phyloP scores from a whole-genome alignment of 2,888 invertebrate genomes.

The Lampropteryx suffumata region DNA sequence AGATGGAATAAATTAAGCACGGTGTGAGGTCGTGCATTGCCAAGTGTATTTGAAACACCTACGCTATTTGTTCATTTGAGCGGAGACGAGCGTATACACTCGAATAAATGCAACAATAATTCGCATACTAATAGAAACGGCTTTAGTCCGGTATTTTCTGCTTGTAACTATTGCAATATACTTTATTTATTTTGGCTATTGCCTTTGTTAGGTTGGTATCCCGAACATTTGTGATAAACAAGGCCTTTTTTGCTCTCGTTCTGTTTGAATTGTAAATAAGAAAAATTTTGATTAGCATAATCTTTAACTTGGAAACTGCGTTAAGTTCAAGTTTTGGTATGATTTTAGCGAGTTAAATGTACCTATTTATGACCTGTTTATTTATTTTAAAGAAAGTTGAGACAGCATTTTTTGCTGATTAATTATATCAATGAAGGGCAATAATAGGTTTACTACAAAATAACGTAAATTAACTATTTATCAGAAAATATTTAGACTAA shows the following conservation, averaged over 20 bases:
- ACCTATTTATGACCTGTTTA: constrained; percentile 56
- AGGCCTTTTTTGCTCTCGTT: constrained; percentile 67
- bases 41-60: constrained; percentile 61
- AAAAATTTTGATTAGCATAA: constrained; percentile 66
- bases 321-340: constrained; percentile 56
- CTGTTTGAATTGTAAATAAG: constrained; percentile 77
- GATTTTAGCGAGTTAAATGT: constrained; percentile 46
- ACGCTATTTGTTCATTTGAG: constrained; percentile 78
- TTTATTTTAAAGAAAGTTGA: constrained; percentile 56
- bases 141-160: constrained; percentile 62
- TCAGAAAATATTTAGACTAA: constrained; percentile 55
- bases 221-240: constrained; percentile 74
- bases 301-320: constrained; percentile 58
- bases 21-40: constrained; percentile 68
- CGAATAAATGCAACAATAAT: constrained; percentile 72
- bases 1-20: constrained; percentile 71
- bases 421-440: constrained; percentile 68
- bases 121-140: constrained; percentile 60
- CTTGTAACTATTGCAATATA: constrained; percentile 54
- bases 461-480: constrained; percentile 70
- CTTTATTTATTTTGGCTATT: constrained; percentile 73
- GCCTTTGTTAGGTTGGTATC: constrained; percentile 60
- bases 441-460: constrained; percentile 72
- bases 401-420: constrained; percentile 46
- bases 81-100: constrained; percentile 68